Base-by-base conservation (phyloP, 2,113 vertebrate species). In the Dipodomys stephensi region DNA sequence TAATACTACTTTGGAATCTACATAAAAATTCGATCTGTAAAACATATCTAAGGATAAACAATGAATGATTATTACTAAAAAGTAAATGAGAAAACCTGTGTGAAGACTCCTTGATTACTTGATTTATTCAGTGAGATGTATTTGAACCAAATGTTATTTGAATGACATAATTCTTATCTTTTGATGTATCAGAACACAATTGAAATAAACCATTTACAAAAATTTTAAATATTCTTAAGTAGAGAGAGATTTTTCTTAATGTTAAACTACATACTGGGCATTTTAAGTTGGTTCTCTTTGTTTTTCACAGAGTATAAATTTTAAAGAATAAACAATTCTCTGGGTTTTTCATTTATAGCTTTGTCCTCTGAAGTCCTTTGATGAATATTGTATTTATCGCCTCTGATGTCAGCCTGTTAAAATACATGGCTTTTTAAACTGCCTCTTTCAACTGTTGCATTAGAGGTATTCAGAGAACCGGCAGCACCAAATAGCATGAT, bases 381-480 rank as follows among this genome's bases (percentile, higher is more conserved):
- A 87, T 98, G 97, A 97, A 96, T 97, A 96, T 95, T 97, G 93
- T 97, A 98, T 98, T 98, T 97, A 97, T 98, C 85, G 94, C 92
- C 77, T 88, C 95, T 97, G 96, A 96, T 94, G 88, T 3, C 67
- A 97, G 94, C 0, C 30, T 44, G 90, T 95, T 97, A 49, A 97
- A 97, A 94, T 28, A 83, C 93, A 96, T 84, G 27, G 76, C 94
- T 90, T 96, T 94, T 95, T 22, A 53, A 96, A 96, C 96, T 92
- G n/a, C 83, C 87, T 94, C 95, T 97, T 97, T 98, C 97, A 97
- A 97, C 96, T 92, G 92, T 94, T 87, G 96, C 3, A 72, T 6
- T 27, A 46, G n/a, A 80, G 71, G 77, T 44, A 1, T 18, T 6
- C 91, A 46, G 93, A 89, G 57, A 92, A 96, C 90, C 94, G 93